Conservation (phyloP, 2,113 vertebrate genomes). For the Lepidothrix coronata region DNA sequence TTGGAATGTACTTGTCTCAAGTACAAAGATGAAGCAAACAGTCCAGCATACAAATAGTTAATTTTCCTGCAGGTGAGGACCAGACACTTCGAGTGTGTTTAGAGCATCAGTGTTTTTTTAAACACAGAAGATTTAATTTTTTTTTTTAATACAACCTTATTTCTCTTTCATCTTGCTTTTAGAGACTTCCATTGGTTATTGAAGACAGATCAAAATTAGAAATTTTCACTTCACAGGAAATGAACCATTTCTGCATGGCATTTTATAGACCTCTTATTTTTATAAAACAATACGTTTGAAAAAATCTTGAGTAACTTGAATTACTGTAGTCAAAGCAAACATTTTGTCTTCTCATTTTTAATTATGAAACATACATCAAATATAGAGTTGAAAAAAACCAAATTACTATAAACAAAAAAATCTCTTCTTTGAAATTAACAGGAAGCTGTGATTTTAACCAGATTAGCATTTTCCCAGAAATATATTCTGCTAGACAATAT, state of each 20-base stretch:
- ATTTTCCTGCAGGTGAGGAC: background rate
- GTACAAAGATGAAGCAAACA: background rate
- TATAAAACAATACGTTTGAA: background rate
- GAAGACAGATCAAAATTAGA: background rate
- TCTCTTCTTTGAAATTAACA: background rate
- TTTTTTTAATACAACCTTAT: background rate
- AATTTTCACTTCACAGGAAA: background rate
- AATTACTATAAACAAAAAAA: background rate
- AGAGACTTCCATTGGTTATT: background rate
- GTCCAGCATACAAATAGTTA: background rate
- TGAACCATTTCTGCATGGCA: background rate
- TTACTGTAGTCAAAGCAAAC: background rate
- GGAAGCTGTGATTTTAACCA: background rate
- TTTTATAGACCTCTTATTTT: background rate
- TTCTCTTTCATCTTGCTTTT: background rate
- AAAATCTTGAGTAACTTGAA: background rate
- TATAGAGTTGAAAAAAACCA: accelerated
- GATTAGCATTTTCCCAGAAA: background rate
- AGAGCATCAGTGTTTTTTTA: background rate
- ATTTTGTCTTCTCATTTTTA: background rate
- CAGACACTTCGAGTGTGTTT: background rate
- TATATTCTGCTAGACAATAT: background rate
- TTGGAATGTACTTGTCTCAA: background rate
- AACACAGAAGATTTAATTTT: background rate
- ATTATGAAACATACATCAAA: background rate